A percentile compares a stretch with the other conserved stretches of the same genome.
Evolutionary conservation across 2,113 vertebrate species (phyloP).

Genomic region (Elachura formosa): DNA sequence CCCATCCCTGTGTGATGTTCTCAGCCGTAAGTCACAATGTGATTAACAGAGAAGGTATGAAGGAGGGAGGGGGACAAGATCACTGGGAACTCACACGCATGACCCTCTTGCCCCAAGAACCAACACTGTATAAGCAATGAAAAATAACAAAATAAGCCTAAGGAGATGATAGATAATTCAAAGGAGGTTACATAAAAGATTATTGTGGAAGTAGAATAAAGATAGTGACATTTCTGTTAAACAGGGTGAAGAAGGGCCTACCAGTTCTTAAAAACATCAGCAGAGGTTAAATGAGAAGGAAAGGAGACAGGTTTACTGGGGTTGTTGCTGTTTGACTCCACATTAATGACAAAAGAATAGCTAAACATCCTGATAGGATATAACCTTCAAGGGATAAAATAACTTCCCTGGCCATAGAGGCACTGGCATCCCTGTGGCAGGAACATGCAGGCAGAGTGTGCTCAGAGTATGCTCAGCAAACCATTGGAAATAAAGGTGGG

Average conservation of each 20-base stretch:
- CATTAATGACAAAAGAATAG: background rate
- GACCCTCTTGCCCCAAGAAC: background rate
- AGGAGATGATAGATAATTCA: background rate
- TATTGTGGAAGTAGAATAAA: background rate
- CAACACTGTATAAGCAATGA: background rate
- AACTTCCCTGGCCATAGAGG: background rate
- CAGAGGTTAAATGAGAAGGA: background rate
- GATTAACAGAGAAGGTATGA: background rate
- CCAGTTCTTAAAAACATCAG: background rate
- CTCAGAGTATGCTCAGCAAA: background rate
- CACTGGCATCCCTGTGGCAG: background rate
- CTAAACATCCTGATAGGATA: background rate
- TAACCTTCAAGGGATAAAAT: background rate
- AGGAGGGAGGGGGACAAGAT: background rate
- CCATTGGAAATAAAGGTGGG: background rate
- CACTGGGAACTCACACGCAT: background rate
- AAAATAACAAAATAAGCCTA: background rate
- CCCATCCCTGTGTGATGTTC: background rate
- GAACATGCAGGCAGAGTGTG: rapidly evolving
- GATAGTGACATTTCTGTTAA: background rate
- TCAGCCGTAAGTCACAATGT: background rate
- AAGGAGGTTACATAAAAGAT: background rate
- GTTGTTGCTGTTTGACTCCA: background rate
- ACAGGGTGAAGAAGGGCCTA: background rate
- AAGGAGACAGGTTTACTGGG: background rate